A percentile compares a stretch with the other conserved stretches of the same genome.
Evolutionary conservation across 1,140 invertebrate species (phyloP).

Genomic region (Bombus superbus): DNA sequence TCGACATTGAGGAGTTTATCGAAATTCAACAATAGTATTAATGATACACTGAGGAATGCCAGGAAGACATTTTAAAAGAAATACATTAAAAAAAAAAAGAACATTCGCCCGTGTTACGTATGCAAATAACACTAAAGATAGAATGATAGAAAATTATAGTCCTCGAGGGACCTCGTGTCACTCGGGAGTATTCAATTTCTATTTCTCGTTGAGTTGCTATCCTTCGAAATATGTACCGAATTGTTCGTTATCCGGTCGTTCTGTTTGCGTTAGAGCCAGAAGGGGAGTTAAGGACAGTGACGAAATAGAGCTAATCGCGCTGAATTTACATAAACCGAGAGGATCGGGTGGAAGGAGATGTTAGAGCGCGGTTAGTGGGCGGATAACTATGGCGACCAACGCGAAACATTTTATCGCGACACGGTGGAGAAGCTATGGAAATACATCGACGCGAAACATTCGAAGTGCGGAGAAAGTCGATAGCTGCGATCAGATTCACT

Average conservation of each 20-base stretch:
- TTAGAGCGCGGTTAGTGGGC: not conserved
- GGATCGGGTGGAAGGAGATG: constrained; percentile 7
- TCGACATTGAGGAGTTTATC: not conserved
- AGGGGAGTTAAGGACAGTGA: not conserved
- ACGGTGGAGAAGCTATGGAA: not conserved
- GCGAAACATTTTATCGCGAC: not conserved
- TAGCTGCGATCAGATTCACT: not conserved
- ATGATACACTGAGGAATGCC: too few relatives aligned
- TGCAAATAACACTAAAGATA: not conserved
- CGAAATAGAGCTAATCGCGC: constrained; percentile 14
- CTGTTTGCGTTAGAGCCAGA: not conserved
- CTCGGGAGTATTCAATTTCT: not conserved
- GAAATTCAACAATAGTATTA: not conserved
- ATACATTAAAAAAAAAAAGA: not conserved
- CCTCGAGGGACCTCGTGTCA: not conserved
- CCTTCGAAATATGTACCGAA: not conserved
- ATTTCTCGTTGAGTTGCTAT: not conserved
- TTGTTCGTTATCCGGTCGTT: constrained; percentile 32
- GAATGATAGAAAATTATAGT: not conserved
- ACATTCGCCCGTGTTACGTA: not conserved
- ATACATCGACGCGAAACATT: not conserved
- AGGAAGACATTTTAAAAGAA: not conserved
- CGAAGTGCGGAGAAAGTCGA: not conserved
- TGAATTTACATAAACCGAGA: constrained; percentile 11
- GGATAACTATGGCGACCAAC: not conserved